Percentiles rank a stretch among this genome's conserved stretches.
These are phyloP conservation scores for Pempheris klunzingeri DNA, from an alignment of 2,797 vertebrate species.

Conservation along the genomic window DNA sequence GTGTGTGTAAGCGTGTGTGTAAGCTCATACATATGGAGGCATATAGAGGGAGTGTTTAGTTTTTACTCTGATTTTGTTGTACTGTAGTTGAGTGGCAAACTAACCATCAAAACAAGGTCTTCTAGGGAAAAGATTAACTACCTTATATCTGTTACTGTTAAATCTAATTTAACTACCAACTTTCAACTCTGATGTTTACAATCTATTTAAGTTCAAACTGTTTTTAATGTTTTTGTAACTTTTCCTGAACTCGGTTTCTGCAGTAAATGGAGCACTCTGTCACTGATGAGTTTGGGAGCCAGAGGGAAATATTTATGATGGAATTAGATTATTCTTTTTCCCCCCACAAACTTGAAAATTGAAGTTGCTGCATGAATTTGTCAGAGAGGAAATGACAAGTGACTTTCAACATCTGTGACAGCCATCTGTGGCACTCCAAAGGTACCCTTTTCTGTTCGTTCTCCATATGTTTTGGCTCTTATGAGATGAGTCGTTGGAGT, in stretches of 20 bases:
- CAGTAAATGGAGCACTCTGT: slow-evolving; percentile 44
- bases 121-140: slow-evolving; percentile 10
- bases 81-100: neutral
- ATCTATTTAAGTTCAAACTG: neutral
- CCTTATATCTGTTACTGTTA: slow-evolving; percentile 25
- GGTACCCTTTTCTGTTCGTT: slow-evolving; percentile 48
- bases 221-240: neutral
- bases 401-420: slow-evolving; percentile 56
- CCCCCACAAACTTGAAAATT: slow-evolving; percentile 32
- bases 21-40: no score
- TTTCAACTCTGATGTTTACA: neutral
- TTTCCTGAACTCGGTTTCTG: slow-evolving; percentile 6
- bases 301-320: slow-evolving; percentile 63
- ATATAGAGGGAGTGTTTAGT: no score
- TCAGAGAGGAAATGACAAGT: slow-evolving; percentile 46
- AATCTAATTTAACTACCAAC: slow-evolving; percentile 17
- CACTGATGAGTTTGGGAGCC: slow-evolving; percentile 41
- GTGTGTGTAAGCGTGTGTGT: no score
- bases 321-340: slow-evolving; percentile 40
- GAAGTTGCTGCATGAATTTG: slow-evolving; percentile 53
- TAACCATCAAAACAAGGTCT: neutral
- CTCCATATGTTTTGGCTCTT: slow-evolving; percentile 63
- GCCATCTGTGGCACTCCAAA: slow-evolving; percentile 53
- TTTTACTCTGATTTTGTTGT: neutral
- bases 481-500: slow-evolving; percentile 38